Evolutionary conservation across 2,797 vertebrate genomes (phyloP).

Genomic region (Chloroceryle amazona): DNA sequence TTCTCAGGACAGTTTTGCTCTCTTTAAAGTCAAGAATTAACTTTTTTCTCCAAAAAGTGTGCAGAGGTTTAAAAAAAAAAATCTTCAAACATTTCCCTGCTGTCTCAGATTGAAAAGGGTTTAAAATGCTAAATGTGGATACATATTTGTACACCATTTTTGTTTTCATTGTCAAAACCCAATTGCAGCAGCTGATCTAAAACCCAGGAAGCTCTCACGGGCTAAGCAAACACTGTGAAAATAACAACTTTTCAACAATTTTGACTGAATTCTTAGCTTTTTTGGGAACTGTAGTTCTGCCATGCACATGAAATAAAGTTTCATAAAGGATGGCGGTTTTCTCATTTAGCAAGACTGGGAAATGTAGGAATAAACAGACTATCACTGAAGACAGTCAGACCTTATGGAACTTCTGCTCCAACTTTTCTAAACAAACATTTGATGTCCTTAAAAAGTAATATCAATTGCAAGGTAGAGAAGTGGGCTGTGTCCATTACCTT

Average conservation of each 20-base stretch:
- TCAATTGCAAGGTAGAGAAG: not conserved
- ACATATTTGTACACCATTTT: rapidly evolving
- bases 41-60: not conserved
- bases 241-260: not conserved
- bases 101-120: not conserved
- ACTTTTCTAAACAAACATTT: not conserved
- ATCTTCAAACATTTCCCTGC: not conserved
- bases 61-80: not conserved
- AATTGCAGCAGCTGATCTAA: not conserved
- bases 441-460: not conserved
- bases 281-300: not conserved
- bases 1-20: not conserved
- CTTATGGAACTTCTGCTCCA: not conserved
- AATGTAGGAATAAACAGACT: not conserved
- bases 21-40: not conserved
- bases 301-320: not conserved
- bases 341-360: not conserved
- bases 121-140: not conserved
- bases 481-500: not conserved
- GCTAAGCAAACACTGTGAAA: not conserved
- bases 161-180: not conserved
- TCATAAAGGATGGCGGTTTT: not conserved
- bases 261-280: not conserved
- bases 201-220: not conserved
- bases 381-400: not conserved